Percentiles rank a stretch among this genome's conserved stretches.
Conservation (phyloP, 2,113 vertebrate species). For the Alouatta palliata region DNA sequence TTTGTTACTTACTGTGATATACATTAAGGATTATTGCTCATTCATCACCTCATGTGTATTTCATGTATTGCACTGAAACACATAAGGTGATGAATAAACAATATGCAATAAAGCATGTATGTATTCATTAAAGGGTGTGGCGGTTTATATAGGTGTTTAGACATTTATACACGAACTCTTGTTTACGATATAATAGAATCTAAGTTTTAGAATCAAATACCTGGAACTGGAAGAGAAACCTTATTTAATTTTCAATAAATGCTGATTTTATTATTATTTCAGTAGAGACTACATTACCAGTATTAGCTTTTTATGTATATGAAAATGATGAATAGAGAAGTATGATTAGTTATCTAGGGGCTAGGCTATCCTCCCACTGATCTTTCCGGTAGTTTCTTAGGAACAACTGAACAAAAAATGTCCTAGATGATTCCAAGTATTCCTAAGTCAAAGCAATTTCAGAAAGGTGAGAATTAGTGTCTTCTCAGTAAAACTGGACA, state of each 20-base stretch:
- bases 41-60: not conserved
- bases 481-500: not conserved
- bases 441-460: conserved; percentile 9
- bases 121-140: not conserved
- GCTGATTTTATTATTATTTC: not conserved
- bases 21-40: not conserved
- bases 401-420: not conserved
- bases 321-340: not conserved
- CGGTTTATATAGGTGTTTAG: not conserved
- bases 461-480: not conserved
- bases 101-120: too few relatives aligned
- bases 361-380: not conserved
- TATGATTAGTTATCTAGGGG: not conserved
- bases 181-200: not conserved
- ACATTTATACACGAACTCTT: not conserved
- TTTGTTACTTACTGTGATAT: not conserved
- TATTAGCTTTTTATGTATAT: not conserved
- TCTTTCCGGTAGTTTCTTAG: conserved; percentile 5
- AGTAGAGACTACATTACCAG: not conserved
- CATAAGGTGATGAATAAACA: too few relatives aligned
- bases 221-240: not conserved
- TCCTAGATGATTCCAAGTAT: not conserved
- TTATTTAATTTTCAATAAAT: not conserved
- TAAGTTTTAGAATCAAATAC: not conserved
- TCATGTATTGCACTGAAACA: not conserved